A percentile compares a stretch with the other conserved stretches of the same genome.
Conservation (phyloP, 2,797 vertebrate genomes). For the Scleropages formosus region DNA sequence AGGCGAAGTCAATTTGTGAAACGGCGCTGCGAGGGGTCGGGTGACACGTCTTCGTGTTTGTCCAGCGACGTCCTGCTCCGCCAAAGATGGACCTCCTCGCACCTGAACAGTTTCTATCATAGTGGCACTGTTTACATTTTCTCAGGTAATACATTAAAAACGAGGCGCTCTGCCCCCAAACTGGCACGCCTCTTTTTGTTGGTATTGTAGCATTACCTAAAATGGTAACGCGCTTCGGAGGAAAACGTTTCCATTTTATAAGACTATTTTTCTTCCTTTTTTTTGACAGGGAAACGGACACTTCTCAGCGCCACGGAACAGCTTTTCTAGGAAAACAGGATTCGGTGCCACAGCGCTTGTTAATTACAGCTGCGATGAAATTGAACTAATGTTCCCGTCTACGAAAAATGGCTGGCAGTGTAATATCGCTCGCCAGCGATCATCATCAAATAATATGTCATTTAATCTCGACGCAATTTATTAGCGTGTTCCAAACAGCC, state of each 20-base stretch:
- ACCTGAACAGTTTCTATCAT: too few species aligned
- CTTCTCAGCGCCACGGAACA: background rate
- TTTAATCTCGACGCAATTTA: background rate
- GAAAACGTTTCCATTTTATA: background rate
- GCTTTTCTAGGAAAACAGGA: background rate
- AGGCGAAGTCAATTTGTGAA: too few species aligned
- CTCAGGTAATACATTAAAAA: too few species aligned
- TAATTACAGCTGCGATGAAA: background rate
- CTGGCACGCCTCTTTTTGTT: too few species aligned
- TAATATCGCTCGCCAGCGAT: background rate
- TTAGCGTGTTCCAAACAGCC: background rate
- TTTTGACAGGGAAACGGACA: background rate
- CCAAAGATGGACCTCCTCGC: too few species aligned
- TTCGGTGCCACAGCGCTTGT: background rate
- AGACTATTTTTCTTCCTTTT: background rate
- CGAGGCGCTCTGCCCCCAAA: too few species aligned
- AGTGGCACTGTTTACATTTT: too few species aligned
- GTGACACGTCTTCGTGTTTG: too few species aligned
- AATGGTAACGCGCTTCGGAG: background rate
- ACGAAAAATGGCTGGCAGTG: background rate
- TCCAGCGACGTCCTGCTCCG: too few species aligned
- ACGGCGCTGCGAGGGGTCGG: too few species aligned
- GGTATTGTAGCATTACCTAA: too few species aligned
- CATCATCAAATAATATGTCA: background rate
- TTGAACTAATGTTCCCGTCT: background rate